These are phyloP conservation scores for Arrhopalites spinosus DNA, from an alignment of 2,888 invertebrate genomes.

Conservation along the genomic window DNA sequence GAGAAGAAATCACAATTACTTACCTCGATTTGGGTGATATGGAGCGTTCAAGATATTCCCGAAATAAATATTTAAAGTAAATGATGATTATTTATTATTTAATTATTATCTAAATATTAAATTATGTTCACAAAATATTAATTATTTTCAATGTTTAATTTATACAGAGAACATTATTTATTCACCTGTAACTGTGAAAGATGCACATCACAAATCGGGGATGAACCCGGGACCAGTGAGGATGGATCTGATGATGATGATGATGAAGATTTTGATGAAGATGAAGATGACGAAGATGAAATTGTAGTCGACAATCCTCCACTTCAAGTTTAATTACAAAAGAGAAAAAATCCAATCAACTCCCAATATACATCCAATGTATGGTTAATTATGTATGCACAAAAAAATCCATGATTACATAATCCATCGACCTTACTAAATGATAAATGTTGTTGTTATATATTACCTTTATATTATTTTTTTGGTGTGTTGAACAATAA, in stretches of 20 bases:
- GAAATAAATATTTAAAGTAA: slow-evolving; percentile 75
- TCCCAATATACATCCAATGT: too few relatives aligned
- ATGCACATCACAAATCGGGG: slow-evolving; percentile 72
- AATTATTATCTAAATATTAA: slow-evolving; percentile 7
- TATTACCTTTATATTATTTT: too few relatives aligned
- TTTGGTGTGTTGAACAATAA: too few relatives aligned
- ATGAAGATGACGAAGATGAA: slow-evolving; percentile 62
- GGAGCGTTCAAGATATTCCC: slow-evolving; percentile 79
- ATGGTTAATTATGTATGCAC: too few relatives aligned
- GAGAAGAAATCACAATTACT: slow-evolving; percentile 87
- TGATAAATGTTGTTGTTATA: too few relatives aligned
- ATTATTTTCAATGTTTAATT: slow-evolving; percentile 46
- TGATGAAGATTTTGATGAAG: slow-evolving; percentile 64
- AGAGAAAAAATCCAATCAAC: too few relatives aligned
- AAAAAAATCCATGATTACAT: too few relatives aligned
- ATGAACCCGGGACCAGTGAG: slow-evolving; percentile 79
- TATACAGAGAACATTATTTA: slow-evolving; percentile 75
- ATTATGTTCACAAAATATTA: slow-evolving; percentile 22
- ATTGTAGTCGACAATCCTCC: slow-evolving; percentile 11
- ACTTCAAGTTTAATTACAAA: too few relatives aligned
- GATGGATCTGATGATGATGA: slow-evolving; percentile 68
- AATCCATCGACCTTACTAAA: too few relatives aligned
- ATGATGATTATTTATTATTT: slow-evolving; percentile 12
- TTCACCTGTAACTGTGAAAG: slow-evolving; percentile 82
- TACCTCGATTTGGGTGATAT: slow-evolving; percentile 86